A percentile compares a stretch with the other conserved stretches of the same genome.
Conservation (phyloP, 2,797 vertebrate genomes). For the Mormyrops attenuatus region DNA sequence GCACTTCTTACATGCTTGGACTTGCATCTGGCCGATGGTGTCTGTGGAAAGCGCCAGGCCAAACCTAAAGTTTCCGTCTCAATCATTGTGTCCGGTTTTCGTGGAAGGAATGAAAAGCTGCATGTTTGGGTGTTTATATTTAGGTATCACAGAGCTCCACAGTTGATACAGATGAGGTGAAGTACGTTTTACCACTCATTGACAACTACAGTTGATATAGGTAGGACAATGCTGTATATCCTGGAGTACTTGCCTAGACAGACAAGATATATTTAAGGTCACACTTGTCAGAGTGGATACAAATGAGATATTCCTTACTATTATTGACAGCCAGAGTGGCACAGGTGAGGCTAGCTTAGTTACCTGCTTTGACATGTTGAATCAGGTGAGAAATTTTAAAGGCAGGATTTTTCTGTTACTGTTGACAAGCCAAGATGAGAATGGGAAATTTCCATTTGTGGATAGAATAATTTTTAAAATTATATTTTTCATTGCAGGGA, state of each 20-base stretch:
- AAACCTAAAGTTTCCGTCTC: not conserved
- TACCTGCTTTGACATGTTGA: not conserved
- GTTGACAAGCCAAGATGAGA: not conserved
- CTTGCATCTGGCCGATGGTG: not conserved
- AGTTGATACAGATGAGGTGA: not conserved
- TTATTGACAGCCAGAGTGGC: not conserved
- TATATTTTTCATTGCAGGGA: not conserved
- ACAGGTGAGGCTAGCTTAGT: not conserved
- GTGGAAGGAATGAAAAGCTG: not conserved
- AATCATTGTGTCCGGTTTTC: not conserved
- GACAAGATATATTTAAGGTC: not conserved
- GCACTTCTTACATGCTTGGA: not conserved
- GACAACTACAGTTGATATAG: constrained; percentile 1
- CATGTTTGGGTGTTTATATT: not conserved
- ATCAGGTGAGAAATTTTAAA: not conserved
- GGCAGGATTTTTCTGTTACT: not conserved
- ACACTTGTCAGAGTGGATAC: not conserved
- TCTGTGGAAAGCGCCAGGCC: not conserved
- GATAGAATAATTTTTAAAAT: not conserved
- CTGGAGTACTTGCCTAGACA: not conserved
- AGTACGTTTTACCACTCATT: not conserved
- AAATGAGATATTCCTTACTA: not conserved
- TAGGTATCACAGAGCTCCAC: not conserved
- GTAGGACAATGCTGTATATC: not conserved
- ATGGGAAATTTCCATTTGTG: not conserved